Percentiles rank a stretch among this genome's conserved stretches.
phyloP scores from a whole-genome alignment of 2,888 invertebrate genomes.

The Belgica antarctica region DNA sequence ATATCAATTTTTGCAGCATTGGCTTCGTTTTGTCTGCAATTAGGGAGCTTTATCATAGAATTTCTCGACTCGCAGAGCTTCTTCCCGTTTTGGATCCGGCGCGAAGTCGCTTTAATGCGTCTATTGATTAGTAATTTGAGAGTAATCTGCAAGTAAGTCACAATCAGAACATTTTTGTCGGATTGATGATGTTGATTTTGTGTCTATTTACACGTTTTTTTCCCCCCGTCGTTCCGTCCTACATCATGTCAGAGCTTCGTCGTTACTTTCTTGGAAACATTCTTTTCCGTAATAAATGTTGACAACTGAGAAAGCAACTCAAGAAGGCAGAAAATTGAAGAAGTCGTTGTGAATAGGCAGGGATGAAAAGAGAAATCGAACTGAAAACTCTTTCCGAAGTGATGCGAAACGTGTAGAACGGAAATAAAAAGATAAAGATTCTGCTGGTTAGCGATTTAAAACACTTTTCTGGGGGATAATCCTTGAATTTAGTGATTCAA shows the following conservation, averaged over 20 bases:
- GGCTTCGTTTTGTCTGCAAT: not conserved
- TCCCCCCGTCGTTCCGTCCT: not conserved
- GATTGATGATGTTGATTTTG: constrained; percentile 41
- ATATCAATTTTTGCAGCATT: constrained; percentile 5
- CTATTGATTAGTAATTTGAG: constrained; percentile 44
- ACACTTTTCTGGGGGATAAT: no score
- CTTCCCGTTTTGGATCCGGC: not conserved
- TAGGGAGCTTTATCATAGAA: not conserved
- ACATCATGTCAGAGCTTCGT: constrained; percentile 4
- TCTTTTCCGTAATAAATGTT: constrained; percentile 36
- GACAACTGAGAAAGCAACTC: constrained; percentile 37
- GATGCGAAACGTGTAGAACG: no score
- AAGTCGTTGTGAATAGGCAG: not conserved
- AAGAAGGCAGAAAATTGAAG: constrained; percentile 28
- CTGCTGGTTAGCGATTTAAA: not conserved
- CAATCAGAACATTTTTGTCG: not conserved
- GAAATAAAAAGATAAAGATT: not conserved
- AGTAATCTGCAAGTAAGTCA: constrained; percentile 26
- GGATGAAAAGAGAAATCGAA: not conserved
- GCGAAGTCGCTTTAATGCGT: constrained; percentile 41
- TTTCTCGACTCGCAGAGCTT: not conserved
- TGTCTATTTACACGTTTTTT: constrained; percentile 34
- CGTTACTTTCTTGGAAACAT: not conserved
- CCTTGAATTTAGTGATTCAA: no score
- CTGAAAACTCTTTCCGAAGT: not conserved